Conservation (phyloP, 2,113 vertebrate species). For the Toxostoma redivivum region DNA sequence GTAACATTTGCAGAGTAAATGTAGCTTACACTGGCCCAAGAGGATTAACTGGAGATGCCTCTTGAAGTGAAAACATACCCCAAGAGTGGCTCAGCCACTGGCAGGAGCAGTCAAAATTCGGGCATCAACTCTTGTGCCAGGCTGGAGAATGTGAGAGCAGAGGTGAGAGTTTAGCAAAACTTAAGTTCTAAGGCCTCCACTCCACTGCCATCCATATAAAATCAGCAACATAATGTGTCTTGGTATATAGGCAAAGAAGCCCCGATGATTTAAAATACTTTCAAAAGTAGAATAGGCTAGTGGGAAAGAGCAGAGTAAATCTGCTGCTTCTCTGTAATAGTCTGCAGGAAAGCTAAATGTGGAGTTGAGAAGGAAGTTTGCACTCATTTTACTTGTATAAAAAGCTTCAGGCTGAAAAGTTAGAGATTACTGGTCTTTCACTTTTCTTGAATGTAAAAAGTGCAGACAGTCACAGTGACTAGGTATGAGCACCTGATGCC, state of each 20-base stretch:
- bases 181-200: not conserved
- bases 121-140: not conserved
- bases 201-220: not conserved
- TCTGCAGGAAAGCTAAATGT: not conserved
- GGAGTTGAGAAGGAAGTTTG: not conserved
- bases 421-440: not conserved
- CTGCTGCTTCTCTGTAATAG: not conserved
- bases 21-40: not conserved
- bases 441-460: not conserved
- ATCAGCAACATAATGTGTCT: not conserved
- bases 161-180: not conserved
- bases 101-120: not conserved
- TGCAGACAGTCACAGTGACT: not conserved
- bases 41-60: not conserved
- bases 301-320: not conserved
- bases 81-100: not conserved
- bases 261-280: not conserved
- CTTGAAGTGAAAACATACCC: not conserved
- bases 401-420: not conserved
- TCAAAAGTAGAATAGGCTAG: not conserved
- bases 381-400: not conserved
- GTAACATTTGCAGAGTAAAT: not conserved
- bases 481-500: not conserved
- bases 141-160: not conserved
- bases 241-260: not conserved